Percentiles rank a stretch among this genome's conserved stretches.
Evolutionary conservation across 2,888 invertebrate species (phyloP).

Genomic region (Eutolmus rufibarbis): DNA sequence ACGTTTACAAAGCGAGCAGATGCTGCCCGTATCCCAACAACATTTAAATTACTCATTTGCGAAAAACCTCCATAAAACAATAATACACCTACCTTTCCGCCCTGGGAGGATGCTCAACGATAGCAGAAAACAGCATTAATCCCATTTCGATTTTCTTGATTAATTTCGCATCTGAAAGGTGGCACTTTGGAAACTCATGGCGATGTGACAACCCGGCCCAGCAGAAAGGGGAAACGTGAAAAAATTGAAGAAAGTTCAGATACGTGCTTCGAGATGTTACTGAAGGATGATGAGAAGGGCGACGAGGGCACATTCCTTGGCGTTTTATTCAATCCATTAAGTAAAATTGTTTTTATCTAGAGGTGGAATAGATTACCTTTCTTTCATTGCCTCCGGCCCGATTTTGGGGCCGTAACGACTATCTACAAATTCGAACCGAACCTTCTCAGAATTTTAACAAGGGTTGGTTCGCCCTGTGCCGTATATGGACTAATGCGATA

Average conservation of each 20-base stretch:
- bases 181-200: not conserved
- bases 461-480: not conserved
- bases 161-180: conserved; percentile 15
- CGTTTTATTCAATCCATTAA: conserved; percentile 21
- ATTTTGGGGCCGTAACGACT: not conserved
- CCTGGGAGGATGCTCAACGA: not conserved
- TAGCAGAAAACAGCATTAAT: not conserved
- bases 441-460: conserved; percentile 1
- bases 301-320: not conserved
- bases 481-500: not conserved
- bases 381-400: not conserved
- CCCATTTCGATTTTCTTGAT: conserved; percentile 26
- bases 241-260: not conserved
- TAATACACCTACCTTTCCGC: not conserved
- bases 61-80: not conserved
- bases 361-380: conserved; percentile 1
- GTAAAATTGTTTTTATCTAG: conserved; percentile 23
- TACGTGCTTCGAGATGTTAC: not conserved
- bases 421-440: not conserved
- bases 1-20: not conserved
- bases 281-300: not conserved
- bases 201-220: not conserved
- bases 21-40: not conserved
- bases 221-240: not conserved
- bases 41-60: not conserved